These are phyloP conservation scores for Vimba vimba DNA, from an alignment of 2,113 vertebrate genomes.

Conservation along the genomic window DNA sequence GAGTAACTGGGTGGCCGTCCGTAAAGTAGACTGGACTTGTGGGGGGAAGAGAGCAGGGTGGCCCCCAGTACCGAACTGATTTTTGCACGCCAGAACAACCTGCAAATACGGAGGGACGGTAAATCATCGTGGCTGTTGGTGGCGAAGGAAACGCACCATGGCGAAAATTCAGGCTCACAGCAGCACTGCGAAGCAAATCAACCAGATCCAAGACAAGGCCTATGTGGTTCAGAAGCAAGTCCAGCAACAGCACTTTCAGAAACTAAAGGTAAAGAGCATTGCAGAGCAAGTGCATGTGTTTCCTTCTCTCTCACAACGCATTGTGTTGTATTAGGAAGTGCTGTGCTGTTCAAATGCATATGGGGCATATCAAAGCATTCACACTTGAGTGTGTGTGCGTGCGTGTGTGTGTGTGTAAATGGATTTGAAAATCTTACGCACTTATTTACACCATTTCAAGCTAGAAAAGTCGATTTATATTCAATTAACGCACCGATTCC, in stretches of 20 bases:
- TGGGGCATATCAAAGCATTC: conserved; percentile 31
- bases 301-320: conserved; percentile 65
- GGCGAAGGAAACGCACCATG: conserved; percentile 70
- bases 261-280: conserved; percentile 79
- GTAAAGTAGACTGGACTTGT: conserved; percentile 58
- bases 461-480: conserved; percentile 29
- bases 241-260: conserved; percentile 85
- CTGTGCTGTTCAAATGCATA: conserved; percentile 29
- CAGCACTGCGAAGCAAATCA: conserved; percentile 78
- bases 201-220: conserved; percentile 81
- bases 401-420: not conserved
- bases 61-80: conserved; percentile 52
- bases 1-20: conserved; percentile 42
- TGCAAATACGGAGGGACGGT: conserved; percentile 59
- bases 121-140: conserved; percentile 60
- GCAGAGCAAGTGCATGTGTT: conserved; percentile 60
- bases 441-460: conserved; percentile 7
- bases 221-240: conserved; percentile 82
- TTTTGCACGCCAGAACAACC: conserved; percentile 23
- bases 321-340: conserved; percentile 64
- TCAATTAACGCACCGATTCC: not conserved
- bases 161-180: conserved; percentile 83
- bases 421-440: conserved; percentile 31
- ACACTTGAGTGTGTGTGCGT: conserved; percentile 23
- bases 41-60: conserved; percentile 42